Conservation (phyloP, 2,888 invertebrate genomes). For the Nesidiocoris tenuis region DNA sequence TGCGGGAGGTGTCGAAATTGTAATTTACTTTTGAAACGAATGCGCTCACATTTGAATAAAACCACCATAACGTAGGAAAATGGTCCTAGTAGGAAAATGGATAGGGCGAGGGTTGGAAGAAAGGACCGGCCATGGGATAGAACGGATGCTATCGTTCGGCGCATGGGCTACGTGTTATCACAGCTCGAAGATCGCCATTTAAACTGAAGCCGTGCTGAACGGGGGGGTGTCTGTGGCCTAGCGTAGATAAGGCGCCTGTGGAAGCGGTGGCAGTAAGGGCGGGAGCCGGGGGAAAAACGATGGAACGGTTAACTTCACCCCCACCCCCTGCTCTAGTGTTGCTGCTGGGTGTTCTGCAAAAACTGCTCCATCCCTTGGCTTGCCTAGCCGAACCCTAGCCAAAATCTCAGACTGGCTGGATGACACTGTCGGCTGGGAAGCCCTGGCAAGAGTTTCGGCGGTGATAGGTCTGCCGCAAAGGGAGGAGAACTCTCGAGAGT, state of each 20-base stretch:
- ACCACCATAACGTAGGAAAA: constrained; percentile 23
- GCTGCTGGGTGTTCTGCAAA: neutral
- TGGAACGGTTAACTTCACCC: neutral
- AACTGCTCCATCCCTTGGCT: neutral
- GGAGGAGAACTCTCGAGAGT: neutral
- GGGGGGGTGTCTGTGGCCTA: constrained; percentile 13
- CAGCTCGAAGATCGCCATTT: constrained; percentile 20
- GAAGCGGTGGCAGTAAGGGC: neutral
- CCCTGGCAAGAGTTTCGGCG: neutral
- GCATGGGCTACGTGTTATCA: constrained; percentile 20
- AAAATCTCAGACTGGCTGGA: neutral
- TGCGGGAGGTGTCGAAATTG: too few relatives aligned
- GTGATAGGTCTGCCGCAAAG: neutral
- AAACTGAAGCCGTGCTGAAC: neutral
- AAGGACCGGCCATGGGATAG: neutral
- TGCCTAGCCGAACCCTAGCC: neutral
- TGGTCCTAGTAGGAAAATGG: too few relatives aligned
- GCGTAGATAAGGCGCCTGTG: neutral
- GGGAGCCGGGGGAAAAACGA: neutral
- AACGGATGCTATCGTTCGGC: constrained; percentile 28
- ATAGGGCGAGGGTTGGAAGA: neutral
- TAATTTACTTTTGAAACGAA: constrained; percentile 18
- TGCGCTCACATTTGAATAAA: constrained; percentile 26
- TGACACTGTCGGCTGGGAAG: neutral
- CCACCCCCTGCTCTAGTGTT: neutral